Base-by-base conservation (phyloP, 1,140 invertebrate species). In the Glossosoma conforme region DNA sequence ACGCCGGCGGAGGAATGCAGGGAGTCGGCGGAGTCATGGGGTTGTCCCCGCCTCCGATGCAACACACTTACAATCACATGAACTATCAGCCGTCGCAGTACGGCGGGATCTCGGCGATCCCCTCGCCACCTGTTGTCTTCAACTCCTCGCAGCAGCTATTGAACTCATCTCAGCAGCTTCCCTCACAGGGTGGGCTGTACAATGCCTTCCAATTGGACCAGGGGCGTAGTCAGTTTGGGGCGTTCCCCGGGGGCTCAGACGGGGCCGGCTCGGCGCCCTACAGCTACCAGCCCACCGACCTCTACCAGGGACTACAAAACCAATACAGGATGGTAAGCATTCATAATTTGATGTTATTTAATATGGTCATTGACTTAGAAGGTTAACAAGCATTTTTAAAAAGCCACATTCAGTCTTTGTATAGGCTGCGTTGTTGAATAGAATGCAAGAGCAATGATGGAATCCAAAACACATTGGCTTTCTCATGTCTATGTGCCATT, bases 51-150 rank as follows among this genome's bases (percentile, higher is more conserved):
- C 77, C 78, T 13, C 69, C 68, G 0, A 67, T 77, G 36, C 78
- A 76, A 47, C 72, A 76, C 44, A 38, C 52, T 3, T 55, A 45
- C 36, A 74, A 74, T 46, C 71, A 72, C 47, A 65, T 74, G 10
- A 68, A 70, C 36, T 73, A 73, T 50, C 70, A 68, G 42, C 68
- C 68, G 1, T 67, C 68, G 19, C 84, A 85, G 59, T 89, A 87
- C 56, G 83, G 85, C 2, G 78, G 81, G 21, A 83, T 91, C 60
- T 83, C 88, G 20, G 84, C 88, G 9, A 85, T 87, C 60, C 87
- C 89, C 8, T 91, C 87, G 36, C 88, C 89, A 9, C 88, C 88
- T 11, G 76, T 90, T 3, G 83, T 86, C 46, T 90, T 89, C 59
- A 85, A 85, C 53, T 84, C 86, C 18, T 82, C 83, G 2, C 82